Evolutionary conservation across 1,140 invertebrate genomes (phyloP).

Genomic region (Rhopalosiphum padi): DNA sequence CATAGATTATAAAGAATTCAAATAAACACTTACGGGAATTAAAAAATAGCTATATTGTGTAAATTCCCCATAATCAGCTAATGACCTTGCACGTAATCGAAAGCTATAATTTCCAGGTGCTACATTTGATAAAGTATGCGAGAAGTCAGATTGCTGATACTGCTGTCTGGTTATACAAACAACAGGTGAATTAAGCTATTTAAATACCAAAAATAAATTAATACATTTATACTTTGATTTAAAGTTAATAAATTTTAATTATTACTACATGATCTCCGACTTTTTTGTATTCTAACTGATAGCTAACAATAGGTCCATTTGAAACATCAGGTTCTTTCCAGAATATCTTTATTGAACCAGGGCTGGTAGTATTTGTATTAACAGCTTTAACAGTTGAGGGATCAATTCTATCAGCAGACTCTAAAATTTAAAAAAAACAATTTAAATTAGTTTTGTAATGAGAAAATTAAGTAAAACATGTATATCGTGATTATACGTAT

Average conservation of each 20-base stretch:
- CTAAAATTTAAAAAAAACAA: conserved; percentile 57
- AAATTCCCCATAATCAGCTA: conserved; percentile 77
- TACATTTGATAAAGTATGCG: conserved; percentile 66
- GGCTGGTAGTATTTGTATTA: conserved; percentile 60
- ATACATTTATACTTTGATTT: conserved; percentile 16
- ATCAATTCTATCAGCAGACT: conserved; percentile 61
- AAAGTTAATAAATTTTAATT: background rate
- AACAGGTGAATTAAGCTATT: conserved; percentile 62
- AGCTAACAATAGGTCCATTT: conserved; percentile 85
- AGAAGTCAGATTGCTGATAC: conserved; percentile 64
- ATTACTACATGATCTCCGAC: conserved; percentile 69
- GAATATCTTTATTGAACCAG: conserved; percentile 62
- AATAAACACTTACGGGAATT: conserved; percentile 66
- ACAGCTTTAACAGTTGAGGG: conserved; percentile 58
- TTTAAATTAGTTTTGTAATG: background rate
- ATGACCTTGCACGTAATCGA: conserved; percentile 77
- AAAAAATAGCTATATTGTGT: conserved; percentile 71
- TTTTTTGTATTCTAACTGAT: conserved; percentile 77
- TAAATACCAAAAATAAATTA: conserved; percentile 53
- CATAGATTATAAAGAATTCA: background rate
- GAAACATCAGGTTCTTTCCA: conserved; percentile 84
- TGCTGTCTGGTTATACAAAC: conserved; percentile 66
- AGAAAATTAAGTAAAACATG: conserved; percentile 9
- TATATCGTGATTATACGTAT: background rate
- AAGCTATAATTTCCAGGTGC: conserved; percentile 86